phyloP scores from a whole-genome alignment of 2,797 vertebrate species.

The Brachyalestes nurse region DNA sequence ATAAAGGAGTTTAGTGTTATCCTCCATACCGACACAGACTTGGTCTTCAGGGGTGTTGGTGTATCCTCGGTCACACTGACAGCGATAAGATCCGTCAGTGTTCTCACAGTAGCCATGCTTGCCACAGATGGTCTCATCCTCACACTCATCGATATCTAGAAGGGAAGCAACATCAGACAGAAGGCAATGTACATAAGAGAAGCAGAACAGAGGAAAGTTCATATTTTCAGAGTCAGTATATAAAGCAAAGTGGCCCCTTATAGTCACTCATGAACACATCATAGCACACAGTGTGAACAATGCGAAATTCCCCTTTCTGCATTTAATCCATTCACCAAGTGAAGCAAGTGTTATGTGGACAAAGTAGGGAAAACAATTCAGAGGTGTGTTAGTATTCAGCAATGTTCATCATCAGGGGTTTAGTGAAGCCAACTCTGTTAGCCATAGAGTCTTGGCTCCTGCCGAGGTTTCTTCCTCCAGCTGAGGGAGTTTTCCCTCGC shows the following conservation, averaged over 20 bases:
- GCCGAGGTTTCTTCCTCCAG: too few relatives aligned
- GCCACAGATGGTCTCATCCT: slow-evolving; percentile 86
- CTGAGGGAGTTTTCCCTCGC: too few relatives aligned
- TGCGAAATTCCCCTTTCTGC: too few relatives aligned
- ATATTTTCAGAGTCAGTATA: not conserved
- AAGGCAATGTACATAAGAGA: not conserved
- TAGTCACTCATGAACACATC: too few relatives aligned
- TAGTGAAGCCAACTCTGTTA: too few relatives aligned
- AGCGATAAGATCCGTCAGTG: slow-evolving; percentile 87
- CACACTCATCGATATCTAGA: slow-evolving; percentile 93
- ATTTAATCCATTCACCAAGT: too few relatives aligned
- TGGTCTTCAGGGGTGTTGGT: slow-evolving; percentile 83
- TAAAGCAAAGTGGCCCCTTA: not conserved
- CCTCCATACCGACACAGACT: slow-evolving; percentile 84
- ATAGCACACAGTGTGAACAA: too few relatives aligned
- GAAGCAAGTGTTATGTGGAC: too few relatives aligned
- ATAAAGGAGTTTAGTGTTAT: not conserved
- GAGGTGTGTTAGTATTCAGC: not conserved
- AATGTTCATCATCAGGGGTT: too few relatives aligned
- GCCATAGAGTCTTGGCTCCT: too few relatives aligned
- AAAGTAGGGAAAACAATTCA: not conserved
- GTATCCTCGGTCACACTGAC: slow-evolving; percentile 94
- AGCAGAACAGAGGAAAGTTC: not conserved
- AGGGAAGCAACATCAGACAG: slow-evolving; percentile 38
- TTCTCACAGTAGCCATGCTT: slow-evolving; percentile 92